Base-by-base conservation (phyloP, 1,140 invertebrate species). In the Campoletis sonorensis region DNA sequence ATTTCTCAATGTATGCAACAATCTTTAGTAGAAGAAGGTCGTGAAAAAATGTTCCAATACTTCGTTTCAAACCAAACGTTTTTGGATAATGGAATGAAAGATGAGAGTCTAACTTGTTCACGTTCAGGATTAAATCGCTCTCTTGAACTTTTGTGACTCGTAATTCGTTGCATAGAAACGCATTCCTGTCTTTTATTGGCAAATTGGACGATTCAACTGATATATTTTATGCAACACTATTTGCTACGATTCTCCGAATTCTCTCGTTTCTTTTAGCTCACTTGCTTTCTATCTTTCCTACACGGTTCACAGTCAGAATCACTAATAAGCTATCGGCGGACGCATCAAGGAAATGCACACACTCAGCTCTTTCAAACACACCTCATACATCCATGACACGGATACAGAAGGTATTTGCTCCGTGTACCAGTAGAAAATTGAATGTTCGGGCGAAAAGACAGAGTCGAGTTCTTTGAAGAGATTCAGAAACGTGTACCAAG, bases 241-340 rank as follows among this genome's bases (percentile, higher is more conserved):
- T 58, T 58, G 54, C 21, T 58, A 58, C 54, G 54, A 58, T 23
- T n/a, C 18, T 58, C 13, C 54, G 8, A 10, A 58, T 58, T 23
- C 16, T 58, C 18, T 58, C 54, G 54, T 23, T n/a, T 58, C 54
- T n/a, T 58, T 10, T 45, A 45, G 1, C 5, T n/a, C 18, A 18
- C 13, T 10, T 54, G 49, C 49, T 54, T n/a, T 54, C 49, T 54
- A 15, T 16, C 18, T 54, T 2, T 54, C 13, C 18, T 54, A 15
- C 67, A 51, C 10, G 45, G 49, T 21, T 70, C 72, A 85, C 84
- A 88, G 81, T 89, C 80, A 79, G 87, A 90, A 89, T 89, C 83
- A 81, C 73, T 88, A 86, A 89, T 87, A 82, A 86, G 76, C 75
- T 80, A 64, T 83, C 81, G 81, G 81, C 21, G 18, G 54, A 58